phyloP scores from a whole-genome alignment of 2,888 invertebrate species.

The Drosophila hamatofila region DNA sequence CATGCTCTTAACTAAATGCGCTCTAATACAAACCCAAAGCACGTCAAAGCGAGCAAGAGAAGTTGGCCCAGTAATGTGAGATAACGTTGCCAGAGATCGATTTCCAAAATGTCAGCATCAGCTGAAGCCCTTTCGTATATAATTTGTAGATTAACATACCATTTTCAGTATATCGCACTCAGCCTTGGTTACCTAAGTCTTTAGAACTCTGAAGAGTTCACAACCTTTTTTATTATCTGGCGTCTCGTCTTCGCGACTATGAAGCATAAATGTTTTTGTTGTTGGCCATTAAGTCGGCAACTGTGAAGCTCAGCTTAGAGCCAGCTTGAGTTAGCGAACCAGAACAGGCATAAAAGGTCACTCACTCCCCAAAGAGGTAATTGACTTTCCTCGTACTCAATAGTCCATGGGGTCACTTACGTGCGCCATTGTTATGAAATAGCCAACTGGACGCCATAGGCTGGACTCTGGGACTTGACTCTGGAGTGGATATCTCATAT shows the following conservation, averaged over 20 bases:
- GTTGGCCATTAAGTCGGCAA: constrained; percentile 66
- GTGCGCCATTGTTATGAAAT: constrained; percentile 55
- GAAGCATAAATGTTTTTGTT: constrained; percentile 60
- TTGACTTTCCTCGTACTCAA: constrained; percentile 44
- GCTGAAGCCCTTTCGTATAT: not conserved
- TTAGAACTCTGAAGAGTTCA: constrained; percentile 50
- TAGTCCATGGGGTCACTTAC: constrained; percentile 66
- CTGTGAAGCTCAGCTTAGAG: constrained; percentile 28
- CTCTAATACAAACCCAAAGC: not conserved
- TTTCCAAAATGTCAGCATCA: not conserved
- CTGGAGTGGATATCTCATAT: not conserved
- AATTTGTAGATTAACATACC: constrained; percentile 6
- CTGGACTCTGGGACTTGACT: not conserved
- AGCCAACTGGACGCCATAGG: not conserved
- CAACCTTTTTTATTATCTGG: constrained; percentile 64
- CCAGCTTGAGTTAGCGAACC: constrained; percentile 57
- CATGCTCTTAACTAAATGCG: constrained; percentile 18
- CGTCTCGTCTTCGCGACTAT: constrained; percentile 41
- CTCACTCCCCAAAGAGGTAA: constrained; percentile 45
- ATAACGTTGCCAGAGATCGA: constrained; percentile 11
- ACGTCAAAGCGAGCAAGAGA: not conserved
- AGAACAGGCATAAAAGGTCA: constrained; percentile 52
- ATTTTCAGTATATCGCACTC: not conserved
- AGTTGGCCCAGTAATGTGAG: constrained; percentile 3
- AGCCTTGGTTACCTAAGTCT: no score